Evolutionary conservation across 2,113 vertebrate species (phyloP), one percentile per base, ranked within the genome.

Genomic region (Saccopteryx leptura): DNA sequence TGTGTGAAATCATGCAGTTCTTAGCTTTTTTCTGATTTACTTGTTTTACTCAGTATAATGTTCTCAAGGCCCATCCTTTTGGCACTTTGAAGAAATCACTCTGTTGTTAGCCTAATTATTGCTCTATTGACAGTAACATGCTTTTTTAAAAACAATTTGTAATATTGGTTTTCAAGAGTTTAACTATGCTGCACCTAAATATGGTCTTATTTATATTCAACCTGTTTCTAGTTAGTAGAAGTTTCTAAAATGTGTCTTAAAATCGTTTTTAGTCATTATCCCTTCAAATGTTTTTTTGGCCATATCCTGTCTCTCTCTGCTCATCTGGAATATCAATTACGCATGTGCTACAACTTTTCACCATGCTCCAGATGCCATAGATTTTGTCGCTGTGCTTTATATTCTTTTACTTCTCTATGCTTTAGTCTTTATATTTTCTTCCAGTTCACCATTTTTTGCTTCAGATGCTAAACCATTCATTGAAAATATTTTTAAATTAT

Each of bases 401-500:
- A 58, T 39, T 86, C 28, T 74, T 93, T 66, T 61, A 63, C 31
- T 15, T 65, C 48, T 80, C 26, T 84, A 1, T 88, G 15, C 10
- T 79, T 85, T 31, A 7, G 19, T 28, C 50, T 93, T n/a, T 28
- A 66, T 93, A 89, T 79, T 94, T 75, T 78, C 46, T 96, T 93
- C 21, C 63, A 91, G 19, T 89, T 95, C 52, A 94, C 46, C 13
- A 92, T 46, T 91, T 95, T 19, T 93, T 19, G 89, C 48, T 88
- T 71, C 7, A 60, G 52, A 65, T 60, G 18, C 46, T 83, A 87
- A 88, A 52, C 11, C 7, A 75, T n/a, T 66, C 15, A 69, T 4
- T 69, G 2, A 52, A 39, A 39, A 39, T 39, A 39, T 39, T 39
- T 39, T 39, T 39, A 39, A 39, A 39, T 39, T 39, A 39, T 39